Conservation (phyloP, 2,888 invertebrate genomes). For the Ochlodes sylvanus region DNA sequence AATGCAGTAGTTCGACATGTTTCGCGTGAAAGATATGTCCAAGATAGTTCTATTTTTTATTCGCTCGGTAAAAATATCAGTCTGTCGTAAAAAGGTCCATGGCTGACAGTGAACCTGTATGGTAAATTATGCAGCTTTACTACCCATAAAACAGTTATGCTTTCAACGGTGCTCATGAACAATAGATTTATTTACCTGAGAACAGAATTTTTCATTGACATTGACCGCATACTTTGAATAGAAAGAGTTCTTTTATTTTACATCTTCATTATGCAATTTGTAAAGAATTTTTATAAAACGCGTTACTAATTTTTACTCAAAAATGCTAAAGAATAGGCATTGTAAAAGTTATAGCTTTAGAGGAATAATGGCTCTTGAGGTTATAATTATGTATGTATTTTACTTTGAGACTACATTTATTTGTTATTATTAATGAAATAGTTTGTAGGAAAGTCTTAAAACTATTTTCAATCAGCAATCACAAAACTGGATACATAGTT, state of each 20-base stretch:
- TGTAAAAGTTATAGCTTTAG: not conserved
- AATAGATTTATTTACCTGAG: conserved; percentile 70
- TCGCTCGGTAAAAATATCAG: too few species aligned
- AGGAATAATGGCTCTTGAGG: not conserved
- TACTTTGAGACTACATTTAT: too few species aligned
- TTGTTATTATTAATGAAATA: too few species aligned
- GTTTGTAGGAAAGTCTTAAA: too few species aligned
- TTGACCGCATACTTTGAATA: conserved; percentile 42
- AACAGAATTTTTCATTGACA: conserved; percentile 42
- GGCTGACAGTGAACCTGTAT: conserved; percentile 58
- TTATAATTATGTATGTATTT: too few species aligned
- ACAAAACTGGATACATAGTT: not conserved
- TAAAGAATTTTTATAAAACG: conserved; percentile 16
- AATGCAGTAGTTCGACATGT: too few species aligned
- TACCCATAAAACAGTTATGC: conserved; percentile 62
- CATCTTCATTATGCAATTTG: conserved; percentile 47
- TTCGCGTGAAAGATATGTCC: too few species aligned
- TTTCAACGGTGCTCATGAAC: conserved; percentile 58
- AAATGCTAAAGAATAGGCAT: not conserved
- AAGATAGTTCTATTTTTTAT: too few species aligned
- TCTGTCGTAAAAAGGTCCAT: conserved; percentile 37
- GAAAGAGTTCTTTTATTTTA: conserved; percentile 40
- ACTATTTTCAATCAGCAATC: not conserved
- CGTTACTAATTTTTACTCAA: conserved; percentile 19
- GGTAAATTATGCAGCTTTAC: conserved; percentile 64